phyloP scores from a whole-genome alignment of 2,888 invertebrate species.

The Geophilus truncorum region DNA sequence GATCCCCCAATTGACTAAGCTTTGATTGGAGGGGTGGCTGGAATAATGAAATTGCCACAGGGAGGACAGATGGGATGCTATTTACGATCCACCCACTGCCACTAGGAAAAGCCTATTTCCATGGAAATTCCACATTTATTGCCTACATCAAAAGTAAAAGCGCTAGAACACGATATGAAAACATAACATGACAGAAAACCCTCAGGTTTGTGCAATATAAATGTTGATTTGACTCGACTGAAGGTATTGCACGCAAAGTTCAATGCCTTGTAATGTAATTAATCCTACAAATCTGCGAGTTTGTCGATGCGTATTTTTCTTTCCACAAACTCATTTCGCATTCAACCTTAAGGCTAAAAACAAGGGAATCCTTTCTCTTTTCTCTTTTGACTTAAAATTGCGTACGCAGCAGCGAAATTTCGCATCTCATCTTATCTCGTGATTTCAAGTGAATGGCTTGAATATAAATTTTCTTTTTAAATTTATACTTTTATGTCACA shows the following conservation, averaged over 20 bases:
- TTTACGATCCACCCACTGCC: neutral
- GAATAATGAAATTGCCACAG: slow-evolving; percentile 20
- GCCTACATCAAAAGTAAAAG: neutral
- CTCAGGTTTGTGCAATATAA: neutral
- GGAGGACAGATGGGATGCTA: slow-evolving; percentile 20
- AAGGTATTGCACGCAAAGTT: neutral
- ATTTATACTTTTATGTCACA: too few species aligned
- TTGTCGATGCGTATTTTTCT: neutral
- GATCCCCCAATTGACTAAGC: slow-evolving; percentile 12
- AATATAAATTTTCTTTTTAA: neutral
- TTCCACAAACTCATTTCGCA: too few species aligned
- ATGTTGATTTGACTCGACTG: neutral
- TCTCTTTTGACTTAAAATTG: neutral
- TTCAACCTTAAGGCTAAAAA: too few species aligned
- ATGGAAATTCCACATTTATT: slow-evolving; percentile 11
- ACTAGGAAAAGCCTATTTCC: neutral
- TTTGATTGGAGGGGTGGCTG: neutral
- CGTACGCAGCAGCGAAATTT: neutral
- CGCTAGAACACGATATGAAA: neutral
- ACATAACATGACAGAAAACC: neutral
- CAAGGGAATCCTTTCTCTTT: too few species aligned
- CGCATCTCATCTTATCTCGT: neutral
- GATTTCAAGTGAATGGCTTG: neutral
- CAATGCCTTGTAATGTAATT: neutral
- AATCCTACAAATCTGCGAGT: neutral